Conservation (phyloP, 2,888 invertebrate species). For the Dynastes hyllus region DNA sequence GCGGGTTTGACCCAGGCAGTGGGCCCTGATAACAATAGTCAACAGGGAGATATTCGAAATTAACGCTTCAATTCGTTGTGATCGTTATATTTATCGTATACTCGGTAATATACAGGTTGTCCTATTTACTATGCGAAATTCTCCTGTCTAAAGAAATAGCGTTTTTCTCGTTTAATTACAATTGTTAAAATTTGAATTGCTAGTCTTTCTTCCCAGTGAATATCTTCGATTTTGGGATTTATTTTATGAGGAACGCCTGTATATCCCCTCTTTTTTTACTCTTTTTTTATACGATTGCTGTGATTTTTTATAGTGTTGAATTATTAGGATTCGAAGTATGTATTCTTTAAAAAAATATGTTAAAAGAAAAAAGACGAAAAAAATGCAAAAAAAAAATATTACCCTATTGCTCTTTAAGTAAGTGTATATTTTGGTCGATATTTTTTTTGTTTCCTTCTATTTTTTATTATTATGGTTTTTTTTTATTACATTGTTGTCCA, state of each 20-base stretch:
- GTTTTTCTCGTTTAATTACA: too few relatives aligned
- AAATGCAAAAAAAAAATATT: slow-evolving; percentile 9
- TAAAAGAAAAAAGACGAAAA: slow-evolving; percentile 36
- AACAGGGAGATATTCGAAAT: slow-evolving; percentile 68
- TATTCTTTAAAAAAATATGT: slow-evolving; percentile 63
- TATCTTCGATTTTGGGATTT: too few relatives aligned
- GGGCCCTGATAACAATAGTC: slow-evolving; percentile 61
- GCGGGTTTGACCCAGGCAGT: slow-evolving; percentile 66
- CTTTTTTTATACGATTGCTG: slow-evolving; percentile 67
- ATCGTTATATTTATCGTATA: slow-evolving; percentile 57
- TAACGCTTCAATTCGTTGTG: slow-evolving; percentile 61
- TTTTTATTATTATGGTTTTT: slow-evolving; percentile 16
- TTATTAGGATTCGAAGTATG: slow-evolving; percentile 60
- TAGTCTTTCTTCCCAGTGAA: too few relatives aligned
- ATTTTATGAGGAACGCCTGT: neutral
- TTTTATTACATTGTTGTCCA: slow-evolving; percentile 37
- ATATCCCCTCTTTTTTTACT: slow-evolving; percentile 62
- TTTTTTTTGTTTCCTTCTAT: slow-evolving; percentile 35
- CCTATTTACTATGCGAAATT: neutral
- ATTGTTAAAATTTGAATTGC: too few relatives aligned
- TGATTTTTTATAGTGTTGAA: slow-evolving; percentile 68
- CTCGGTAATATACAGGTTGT: slow-evolving; percentile 26
- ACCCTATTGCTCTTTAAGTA: slow-evolving; percentile 29
- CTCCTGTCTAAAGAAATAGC: neutral
- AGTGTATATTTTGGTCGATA: slow-evolving; percentile 42